phyloP scores from a whole-genome alignment of 2,888 invertebrate genomes.

The Drosophila mercatorum region DNA sequence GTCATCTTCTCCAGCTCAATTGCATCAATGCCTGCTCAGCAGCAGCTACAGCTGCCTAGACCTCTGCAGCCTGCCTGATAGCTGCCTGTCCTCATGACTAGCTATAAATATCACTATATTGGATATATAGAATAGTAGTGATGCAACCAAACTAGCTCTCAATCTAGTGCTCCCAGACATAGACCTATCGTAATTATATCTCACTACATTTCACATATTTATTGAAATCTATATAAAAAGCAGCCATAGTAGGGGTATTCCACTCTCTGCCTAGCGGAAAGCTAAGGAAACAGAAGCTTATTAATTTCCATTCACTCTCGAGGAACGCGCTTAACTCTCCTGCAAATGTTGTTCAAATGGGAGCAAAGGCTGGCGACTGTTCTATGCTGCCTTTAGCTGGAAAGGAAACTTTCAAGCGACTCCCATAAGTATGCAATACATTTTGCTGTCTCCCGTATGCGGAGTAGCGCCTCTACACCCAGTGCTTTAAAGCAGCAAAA shows the following conservation, averaged over 20 bases:
- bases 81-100: too few relatives aligned
- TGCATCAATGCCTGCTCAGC: too few relatives aligned
- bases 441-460: slow-evolving; percentile 48
- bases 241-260: background rate
- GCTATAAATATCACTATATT: too few relatives aligned
- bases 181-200: too few relatives aligned
- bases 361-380: background rate
- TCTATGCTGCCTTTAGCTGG: background rate
- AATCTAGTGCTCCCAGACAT: too few relatives aligned
- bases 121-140: too few relatives aligned
- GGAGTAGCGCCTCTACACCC: background rate
- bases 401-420: slow-evolving; percentile 52
- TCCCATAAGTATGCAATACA: slow-evolving; percentile 64
- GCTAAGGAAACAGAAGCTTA: slow-evolving; percentile 43
- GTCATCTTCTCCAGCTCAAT: too few relatives aligned
- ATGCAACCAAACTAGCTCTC: too few relatives aligned
- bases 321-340: slow-evolving; percentile 29
- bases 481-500: slow-evolving; percentile 54
- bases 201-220: too few relatives aligned
- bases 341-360: slow-evolving; percentile 25
- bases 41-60: too few relatives aligned
- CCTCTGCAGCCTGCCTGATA: too few relatives aligned
- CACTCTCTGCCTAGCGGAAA: background rate
- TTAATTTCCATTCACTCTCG: slow-evolving; percentile 87
- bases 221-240: background rate